Base-by-base conservation (phyloP, 2,888 invertebrate genomes). In the Spodoptera littoralis region DNA sequence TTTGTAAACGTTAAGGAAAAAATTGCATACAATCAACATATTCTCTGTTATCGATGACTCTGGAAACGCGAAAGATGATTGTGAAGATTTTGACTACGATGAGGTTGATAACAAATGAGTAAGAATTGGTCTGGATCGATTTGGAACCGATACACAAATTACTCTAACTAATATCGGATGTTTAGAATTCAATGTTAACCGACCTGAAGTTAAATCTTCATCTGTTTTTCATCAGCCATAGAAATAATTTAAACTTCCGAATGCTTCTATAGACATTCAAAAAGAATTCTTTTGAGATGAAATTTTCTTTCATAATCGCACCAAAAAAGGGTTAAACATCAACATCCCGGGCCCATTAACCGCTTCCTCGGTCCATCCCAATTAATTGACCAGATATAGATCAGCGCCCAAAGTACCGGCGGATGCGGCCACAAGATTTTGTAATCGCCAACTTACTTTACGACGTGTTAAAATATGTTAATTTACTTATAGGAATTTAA, bases 341-440 rank as follows among this genome's bases (percentile, higher is more conserved):
- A 78, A 85, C 83, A 83, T 80, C 81, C 81, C 73, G 74, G 49
- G 63, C 41, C 65, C 81, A 76, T 80, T 80, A 72, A 69, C 69
- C 50, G 73, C 62, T 85, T 85, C 84, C 84, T 82, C 54, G 68
- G 70, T 70, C 53, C 66, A 72, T 69, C 71, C 59, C 65, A 78
- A 78, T 83, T 79, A 80, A 83, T 84, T 73, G 81, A 71, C 60
- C 74, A 70, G 76, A 80, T 77, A 79, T 83, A 82, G 80, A 83
- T 83, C 66, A 77, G 65, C 65, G 58, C 70, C 67, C 71, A 73
- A 66, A 61, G 73, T 27, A 55, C 24, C 47, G 22, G 55, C 69
- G 73, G 74, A 74, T 70, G 74, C 61, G 74, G 65, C 61, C 42
- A 44, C 57, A 55, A 50, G 30, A 74, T 74, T 70, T 70, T 49